These are phyloP conservation scores for Phyllopteryx taeniolatus DNA, from an alignment of 2,113 vertebrate species.

Conservation along the genomic window DNA sequence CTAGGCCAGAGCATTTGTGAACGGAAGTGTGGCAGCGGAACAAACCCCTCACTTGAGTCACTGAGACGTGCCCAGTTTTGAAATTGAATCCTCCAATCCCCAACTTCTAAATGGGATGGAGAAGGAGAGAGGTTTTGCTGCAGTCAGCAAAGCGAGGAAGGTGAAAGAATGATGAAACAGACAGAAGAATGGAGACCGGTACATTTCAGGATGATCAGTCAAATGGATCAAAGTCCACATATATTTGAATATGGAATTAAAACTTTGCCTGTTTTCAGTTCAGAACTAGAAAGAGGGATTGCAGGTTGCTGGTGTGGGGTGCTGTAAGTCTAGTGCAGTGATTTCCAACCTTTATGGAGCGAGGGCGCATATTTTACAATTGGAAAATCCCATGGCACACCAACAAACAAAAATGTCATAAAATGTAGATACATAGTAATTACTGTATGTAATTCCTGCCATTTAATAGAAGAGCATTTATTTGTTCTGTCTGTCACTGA, in stretches of 20 bases:
- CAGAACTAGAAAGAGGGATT: slow-evolving; percentile 29
- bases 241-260: slow-evolving; percentile 74
- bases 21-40: slow-evolving; percentile 75
- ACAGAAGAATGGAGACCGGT: slow-evolving; percentile 9
- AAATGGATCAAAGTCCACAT: slow-evolving; percentile 53
- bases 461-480: no score
- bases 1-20: slow-evolving; percentile 58
- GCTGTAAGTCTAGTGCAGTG: slow-evolving; percentile 4
- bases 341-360: no score
- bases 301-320: slow-evolving; percentile 9
- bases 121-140: slow-evolving; percentile 25
- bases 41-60: slow-evolving; percentile 74
- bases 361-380: no score
- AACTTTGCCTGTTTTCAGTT: slow-evolving; percentile 67
- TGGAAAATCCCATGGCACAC: no score
- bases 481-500: no score
- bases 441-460: no score
- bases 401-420: no score
- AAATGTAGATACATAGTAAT: no score
- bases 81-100: slow-evolving; percentile 72
- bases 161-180: slow-evolving; percentile 21
- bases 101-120: slow-evolving; percentile 48
- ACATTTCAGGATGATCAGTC: slow-evolving; percentile 47
- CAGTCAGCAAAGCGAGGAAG: slow-evolving; percentile 34
- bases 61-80: slow-evolving; percentile 70